Evolutionary conservation across 2,113 vertebrate genomes (phyloP).

Genomic region (Poeciliopsis occidentalis): DNA sequence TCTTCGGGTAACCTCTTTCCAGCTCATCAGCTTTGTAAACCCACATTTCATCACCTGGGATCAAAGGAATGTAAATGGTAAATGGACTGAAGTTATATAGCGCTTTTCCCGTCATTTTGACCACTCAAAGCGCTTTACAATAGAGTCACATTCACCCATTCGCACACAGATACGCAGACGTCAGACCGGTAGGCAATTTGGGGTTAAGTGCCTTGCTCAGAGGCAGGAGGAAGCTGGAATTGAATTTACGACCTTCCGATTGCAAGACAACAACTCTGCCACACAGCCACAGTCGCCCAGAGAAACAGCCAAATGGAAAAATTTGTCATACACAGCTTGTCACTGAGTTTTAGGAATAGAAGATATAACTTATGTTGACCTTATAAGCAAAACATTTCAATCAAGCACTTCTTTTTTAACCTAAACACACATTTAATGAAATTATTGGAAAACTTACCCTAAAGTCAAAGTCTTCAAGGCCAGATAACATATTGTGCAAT

Average conservation of each 20-base stretch:
- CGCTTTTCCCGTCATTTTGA: no score
- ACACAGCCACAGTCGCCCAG: no score
- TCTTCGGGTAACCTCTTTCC: constrained; percentile 93
- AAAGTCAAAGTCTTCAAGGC: constrained; percentile 20
- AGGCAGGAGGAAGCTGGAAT: no score
- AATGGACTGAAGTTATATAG: no score
- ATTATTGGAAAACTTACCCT: neutral
- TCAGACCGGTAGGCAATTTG: no score
- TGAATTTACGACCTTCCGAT: no score
- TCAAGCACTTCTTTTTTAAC: neutral
- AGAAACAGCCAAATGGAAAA: neutral
- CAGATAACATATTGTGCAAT: constrained; percentile 24
- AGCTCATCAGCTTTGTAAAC: constrained; percentile 89
- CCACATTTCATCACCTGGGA: constrained; percentile 91
- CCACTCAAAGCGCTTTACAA: no score
- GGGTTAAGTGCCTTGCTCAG: no score
- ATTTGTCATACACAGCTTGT: neutral
- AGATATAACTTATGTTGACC: neutral
- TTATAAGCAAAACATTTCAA: neutral
- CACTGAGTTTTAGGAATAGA: neutral
- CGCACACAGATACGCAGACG: no score
- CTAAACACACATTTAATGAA: neutral
- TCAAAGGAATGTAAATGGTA: neutral
- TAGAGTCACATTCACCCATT: no score
- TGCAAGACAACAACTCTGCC: no score